Evolutionary conservation across 1,140 invertebrate genomes (phyloP).

Genomic region (Bicyclus anynana): DNA sequence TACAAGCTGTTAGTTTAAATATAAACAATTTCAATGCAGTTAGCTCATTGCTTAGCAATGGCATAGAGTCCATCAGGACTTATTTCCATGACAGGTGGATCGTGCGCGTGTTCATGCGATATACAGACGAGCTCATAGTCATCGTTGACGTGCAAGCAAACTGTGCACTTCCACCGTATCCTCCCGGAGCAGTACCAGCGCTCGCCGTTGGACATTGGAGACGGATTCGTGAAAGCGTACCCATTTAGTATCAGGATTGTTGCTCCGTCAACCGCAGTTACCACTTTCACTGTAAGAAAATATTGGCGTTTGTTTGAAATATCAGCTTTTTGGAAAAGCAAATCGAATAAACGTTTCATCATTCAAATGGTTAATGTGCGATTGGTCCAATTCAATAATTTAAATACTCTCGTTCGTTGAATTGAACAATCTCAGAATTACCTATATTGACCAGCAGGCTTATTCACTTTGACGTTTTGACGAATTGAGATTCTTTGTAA

Average conservation of each 20-base stretch:
- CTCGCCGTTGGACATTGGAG: slow-evolving; percentile 56
- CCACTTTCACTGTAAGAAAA: slow-evolving; percentile 48
- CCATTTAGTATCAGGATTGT: slow-evolving; percentile 60
- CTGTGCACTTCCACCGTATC: slow-evolving; percentile 55
- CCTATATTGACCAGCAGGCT: too few species aligned
- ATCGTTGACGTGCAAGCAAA: slow-evolving; percentile 65
- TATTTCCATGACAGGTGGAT: slow-evolving; percentile 50
- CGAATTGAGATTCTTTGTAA: too few species aligned
- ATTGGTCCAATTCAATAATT: too few species aligned
- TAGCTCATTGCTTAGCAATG: slow-evolving; percentile 14
- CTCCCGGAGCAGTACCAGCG: slow-evolving; percentile 66
- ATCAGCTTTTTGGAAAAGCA: neutral
- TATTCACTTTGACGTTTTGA: too few species aligned
- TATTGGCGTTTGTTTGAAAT: neutral
- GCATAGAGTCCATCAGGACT: slow-evolving; percentile 48
- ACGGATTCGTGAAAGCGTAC: slow-evolving; percentile 58
- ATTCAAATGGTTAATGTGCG: too few species aligned
- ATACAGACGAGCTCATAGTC: slow-evolving; percentile 66
- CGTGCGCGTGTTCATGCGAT: slow-evolving; percentile 53
- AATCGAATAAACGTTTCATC: too few species aligned
- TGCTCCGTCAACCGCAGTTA: slow-evolving; percentile 63
- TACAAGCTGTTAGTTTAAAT: too few species aligned
- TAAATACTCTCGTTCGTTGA: too few species aligned
- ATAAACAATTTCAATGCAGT: too few species aligned
- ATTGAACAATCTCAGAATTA: too few species aligned